These are phyloP conservation scores for Acronicta aceris DNA, from an alignment of 2,888 invertebrate species.

Conservation along the genomic window DNA sequence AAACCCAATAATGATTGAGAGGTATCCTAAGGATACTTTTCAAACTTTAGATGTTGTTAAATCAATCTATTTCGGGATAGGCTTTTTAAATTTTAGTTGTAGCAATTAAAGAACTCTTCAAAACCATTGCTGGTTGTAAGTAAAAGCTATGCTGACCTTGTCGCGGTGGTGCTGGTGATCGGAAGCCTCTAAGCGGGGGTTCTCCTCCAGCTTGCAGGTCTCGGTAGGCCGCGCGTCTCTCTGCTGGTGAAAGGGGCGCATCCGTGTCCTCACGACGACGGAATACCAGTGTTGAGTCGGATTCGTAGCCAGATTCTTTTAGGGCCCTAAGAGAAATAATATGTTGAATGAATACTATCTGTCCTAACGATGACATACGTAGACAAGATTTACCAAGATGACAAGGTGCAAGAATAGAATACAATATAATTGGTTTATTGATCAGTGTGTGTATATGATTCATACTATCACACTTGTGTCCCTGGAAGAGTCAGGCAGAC, in stretches of 20 bases:
- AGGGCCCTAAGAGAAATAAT: conserved; percentile 90
- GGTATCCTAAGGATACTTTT: no score
- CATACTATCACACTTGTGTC: no score
- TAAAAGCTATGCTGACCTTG: conserved; percentile 68
- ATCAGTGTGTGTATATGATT: no score
- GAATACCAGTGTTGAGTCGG: conserved; percentile 96
- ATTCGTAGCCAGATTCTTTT: conserved; percentile 97
- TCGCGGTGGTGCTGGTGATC: conserved; percentile 94
- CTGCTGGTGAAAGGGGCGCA: conserved; percentile 93
- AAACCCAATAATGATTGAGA: no score
- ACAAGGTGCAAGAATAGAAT: no score
- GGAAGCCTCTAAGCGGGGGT: conserved; percentile 96
- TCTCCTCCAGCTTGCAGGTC: conserved; percentile 98
- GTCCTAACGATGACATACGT: no score
- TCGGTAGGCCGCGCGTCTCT: conserved; percentile 95
- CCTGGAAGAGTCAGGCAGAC: no score
- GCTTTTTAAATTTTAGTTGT: no score
- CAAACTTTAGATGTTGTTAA: not conserved
- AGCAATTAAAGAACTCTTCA: no score
- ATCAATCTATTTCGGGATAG: not conserved
- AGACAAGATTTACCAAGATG: no score
- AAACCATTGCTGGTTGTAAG: not conserved
- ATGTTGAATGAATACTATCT: not conserved
- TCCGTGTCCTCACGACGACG: conserved; percentile 92
- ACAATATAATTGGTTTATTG: no score